Evolutionary conservation across 2,113 vertebrate genomes (phyloP), one percentile per base, ranked within the genome.

Genomic region (Notarius quadriscutis): DNA sequence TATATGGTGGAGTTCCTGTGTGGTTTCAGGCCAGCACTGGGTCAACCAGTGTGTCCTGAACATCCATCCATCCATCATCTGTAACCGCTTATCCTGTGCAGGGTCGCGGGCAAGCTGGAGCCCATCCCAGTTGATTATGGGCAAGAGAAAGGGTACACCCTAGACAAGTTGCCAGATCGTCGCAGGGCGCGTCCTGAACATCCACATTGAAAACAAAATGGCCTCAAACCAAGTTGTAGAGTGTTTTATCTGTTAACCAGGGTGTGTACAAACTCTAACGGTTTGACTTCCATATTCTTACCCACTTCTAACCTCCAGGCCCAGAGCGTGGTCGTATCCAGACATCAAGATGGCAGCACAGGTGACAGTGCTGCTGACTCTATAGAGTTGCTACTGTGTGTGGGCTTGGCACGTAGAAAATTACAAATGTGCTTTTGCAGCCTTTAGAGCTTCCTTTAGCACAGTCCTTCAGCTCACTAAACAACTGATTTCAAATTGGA

Each of bases 301-400:
- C 86, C 60, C 81, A 89, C 90, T 88, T 93, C 88, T 93, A 85
- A 94, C 93, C 91, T 87, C 86, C 82, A 94, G 94, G 92, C 92
- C 92, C 93, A 94, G 93, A 91, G 93, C 93, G 92, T 93, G 88
- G 93, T 93, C 92, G 93, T 93, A 91, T 92, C 91, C 93, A 89
- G 93, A 95, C 92, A 84, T 92, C 95, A 91, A 94, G 92, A 96
- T 96, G 95, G 94, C 95, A 93, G 82, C 94, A 93, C 94, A 96
- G 95, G 95, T 96, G 94, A 93, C 63, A 88, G 91, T 93, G 90
- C 86, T 91, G 53, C 91, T 91, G 92, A 88, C 89, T 91, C 92
- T 93, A 92, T 93, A 93, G 93, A 89, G 34, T 65, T 62, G 81
- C 65, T 67, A 57, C 55, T 67, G 79, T 90, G 90, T 85, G 91